Conservation (phyloP, 2,113 vertebrate species). For the Heterochromis multidens region DNA sequence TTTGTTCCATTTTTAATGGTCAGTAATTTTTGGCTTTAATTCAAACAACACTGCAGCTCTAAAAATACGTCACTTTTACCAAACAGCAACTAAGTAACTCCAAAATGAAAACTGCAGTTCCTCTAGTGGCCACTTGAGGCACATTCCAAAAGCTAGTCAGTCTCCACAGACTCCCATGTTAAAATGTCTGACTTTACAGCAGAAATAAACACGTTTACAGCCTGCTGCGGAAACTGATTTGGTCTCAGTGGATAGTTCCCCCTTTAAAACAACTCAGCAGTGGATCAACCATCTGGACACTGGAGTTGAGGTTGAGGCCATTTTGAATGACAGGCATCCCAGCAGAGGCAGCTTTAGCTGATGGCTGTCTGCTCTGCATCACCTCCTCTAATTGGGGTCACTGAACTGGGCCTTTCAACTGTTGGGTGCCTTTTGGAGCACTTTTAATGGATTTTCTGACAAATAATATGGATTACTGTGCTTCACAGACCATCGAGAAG, state of each 20-base stretch:
- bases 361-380: not conserved
- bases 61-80: not conserved
- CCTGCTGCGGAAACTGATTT: not conserved
- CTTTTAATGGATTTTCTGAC: not conserved
- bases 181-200: not conserved
- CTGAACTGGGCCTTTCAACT: accelerated
- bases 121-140: not conserved
- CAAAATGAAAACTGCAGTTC: not conserved
- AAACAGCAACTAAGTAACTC: not conserved
- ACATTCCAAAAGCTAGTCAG: accelerated
- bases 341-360: not conserved
- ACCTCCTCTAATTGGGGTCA: not conserved
- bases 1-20: not conserved
- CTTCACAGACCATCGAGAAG: not conserved
- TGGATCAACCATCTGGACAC: not conserved
- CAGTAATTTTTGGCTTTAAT: not conserved
- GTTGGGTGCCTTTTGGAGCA: not conserved
- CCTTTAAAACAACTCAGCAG: no score
- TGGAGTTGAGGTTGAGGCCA: not conserved
- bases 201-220: not conserved
- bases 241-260: not conserved
- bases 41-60: not conserved
- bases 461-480: not conserved
- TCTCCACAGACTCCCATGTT: not conserved
- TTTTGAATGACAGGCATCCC: not conserved